Conservation (phyloP, 1,140 invertebrate species). For the Leptonema lineaticorne region DNA sequence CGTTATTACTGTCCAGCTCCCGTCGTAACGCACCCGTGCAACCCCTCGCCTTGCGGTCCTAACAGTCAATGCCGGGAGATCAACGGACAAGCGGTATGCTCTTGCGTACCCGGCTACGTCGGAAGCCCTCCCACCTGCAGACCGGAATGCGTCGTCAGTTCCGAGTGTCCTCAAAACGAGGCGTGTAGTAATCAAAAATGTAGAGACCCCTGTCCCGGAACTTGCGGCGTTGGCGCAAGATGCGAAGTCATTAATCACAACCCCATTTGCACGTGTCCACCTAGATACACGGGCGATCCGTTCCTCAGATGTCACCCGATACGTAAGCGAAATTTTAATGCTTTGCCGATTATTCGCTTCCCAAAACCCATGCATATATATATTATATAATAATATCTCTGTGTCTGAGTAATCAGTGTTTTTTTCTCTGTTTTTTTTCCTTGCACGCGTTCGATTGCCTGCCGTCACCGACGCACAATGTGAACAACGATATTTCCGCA, state of each 20-base stretch:
- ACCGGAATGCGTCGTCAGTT: slow-evolving; percentile 69
- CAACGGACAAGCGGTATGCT: slow-evolving; percentile 60
- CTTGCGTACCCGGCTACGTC: slow-evolving; percentile 62
- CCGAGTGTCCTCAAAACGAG: slow-evolving; percentile 62
- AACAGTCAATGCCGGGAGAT: slow-evolving; percentile 64
- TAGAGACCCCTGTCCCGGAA: slow-evolving; percentile 67
- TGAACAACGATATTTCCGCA: slow-evolving; percentile 54
- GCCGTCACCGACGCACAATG: too few relatives aligned
- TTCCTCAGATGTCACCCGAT: slow-evolving; percentile 59
- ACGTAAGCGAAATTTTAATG: too few relatives aligned
- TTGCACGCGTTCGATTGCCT: too few relatives aligned
- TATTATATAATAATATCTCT: too few relatives aligned
- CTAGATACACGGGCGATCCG: slow-evolving; percentile 68
- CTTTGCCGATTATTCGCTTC: too few relatives aligned
- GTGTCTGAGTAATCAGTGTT: too few relatives aligned
- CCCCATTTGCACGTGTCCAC: slow-evolving; percentile 62
- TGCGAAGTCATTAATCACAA: slow-evolving; percentile 64
- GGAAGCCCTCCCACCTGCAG: slow-evolving; percentile 64
- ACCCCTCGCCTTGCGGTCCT: slow-evolving; percentile 66
- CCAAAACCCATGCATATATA: too few relatives aligned
- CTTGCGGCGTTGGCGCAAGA: slow-evolving; percentile 63
- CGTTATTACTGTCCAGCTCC: slow-evolving; percentile 42
- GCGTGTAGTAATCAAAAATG: slow-evolving; percentile 72
- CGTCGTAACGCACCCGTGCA: slow-evolving; percentile 56
- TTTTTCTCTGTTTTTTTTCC: too few relatives aligned